Conservation (phyloP, 1,140 invertebrate genomes). For the Stratiolaelaps scimitus region DNA sequence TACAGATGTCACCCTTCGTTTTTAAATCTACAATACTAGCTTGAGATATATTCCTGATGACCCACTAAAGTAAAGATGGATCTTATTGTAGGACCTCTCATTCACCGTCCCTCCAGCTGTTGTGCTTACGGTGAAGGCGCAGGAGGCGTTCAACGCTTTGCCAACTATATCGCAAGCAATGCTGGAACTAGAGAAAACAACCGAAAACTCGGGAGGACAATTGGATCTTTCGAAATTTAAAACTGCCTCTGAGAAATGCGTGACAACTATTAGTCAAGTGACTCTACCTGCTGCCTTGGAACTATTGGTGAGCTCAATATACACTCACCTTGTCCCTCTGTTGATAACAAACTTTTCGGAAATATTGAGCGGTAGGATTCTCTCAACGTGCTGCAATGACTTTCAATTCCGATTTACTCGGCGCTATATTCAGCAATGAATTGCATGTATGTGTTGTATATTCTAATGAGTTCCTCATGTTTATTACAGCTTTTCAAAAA, state of each 20-base stretch:
- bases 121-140: background rate
- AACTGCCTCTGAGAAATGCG: background rate
- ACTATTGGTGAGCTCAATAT: background rate
- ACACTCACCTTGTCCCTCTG: background rate
- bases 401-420: background rate
- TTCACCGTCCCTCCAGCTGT: background rate
- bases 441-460: background rate
- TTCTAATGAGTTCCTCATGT: background rate
- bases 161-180: background rate
- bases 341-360: background rate
- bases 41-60: too few relatives aligned
- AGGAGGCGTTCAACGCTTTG: background rate
- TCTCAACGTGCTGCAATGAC: background rate
- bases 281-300: background rate
- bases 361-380: background rate
- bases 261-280: background rate
- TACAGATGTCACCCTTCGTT: background rate
- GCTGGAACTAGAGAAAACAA: background rate
- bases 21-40: background rate
- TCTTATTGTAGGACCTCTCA: background rate
- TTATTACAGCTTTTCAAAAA: slow-evolving; percentile 34
- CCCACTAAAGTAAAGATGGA: too few relatives aligned
- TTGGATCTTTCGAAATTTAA: too few relatives aligned
- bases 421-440: background rate
- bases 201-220: background rate